Evolutionary conservation across 2,113 vertebrate genomes (phyloP).

Genomic region (Cyphomyrus plagiostoma): DNA sequence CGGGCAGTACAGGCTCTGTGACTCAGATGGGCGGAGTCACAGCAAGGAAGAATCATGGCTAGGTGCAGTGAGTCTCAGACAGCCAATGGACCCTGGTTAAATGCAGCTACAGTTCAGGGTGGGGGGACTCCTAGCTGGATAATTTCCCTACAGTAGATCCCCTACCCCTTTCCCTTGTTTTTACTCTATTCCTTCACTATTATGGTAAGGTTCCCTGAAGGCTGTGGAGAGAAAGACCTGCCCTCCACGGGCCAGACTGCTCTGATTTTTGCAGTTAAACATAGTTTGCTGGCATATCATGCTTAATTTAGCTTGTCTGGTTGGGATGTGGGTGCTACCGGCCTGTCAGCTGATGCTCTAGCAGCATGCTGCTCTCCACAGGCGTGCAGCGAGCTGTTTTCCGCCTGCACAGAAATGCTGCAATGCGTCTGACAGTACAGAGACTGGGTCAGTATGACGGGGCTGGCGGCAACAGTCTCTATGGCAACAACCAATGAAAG

Average conservation of each 20-base stretch:
- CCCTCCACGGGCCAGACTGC: neutral
- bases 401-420: slow-evolving; percentile 24
- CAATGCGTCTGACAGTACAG: slow-evolving; percentile 23
- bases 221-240: slow-evolving; percentile 5
- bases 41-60: neutral
- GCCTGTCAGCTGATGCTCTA: neutral
- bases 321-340: neutral
- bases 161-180: neutral
- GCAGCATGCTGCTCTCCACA: neutral
- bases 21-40: neutral
- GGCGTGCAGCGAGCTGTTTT: neutral
- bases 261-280: slow-evolving; percentile 25
- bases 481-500: slow-evolving; percentile 40
- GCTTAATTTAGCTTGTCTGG: slow-evolving; percentile 24
- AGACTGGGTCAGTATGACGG: slow-evolving; percentile 24
- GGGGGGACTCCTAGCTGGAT: neutral
- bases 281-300: slow-evolving; percentile 12
- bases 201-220: slow-evolving; percentile 25
- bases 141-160: neutral
- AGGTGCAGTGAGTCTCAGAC: neutral
- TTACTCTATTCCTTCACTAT: neutral
- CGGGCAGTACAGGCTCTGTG: neutral
- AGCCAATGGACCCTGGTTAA: neutral
- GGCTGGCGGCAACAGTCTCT: slow-evolving; percentile 27
- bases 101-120: neutral